Evolutionary conservation across 2,113 vertebrate species (phyloP), one percentile per base, ranked within the genome.

Genomic region (Ammodytes marinus): DNA sequence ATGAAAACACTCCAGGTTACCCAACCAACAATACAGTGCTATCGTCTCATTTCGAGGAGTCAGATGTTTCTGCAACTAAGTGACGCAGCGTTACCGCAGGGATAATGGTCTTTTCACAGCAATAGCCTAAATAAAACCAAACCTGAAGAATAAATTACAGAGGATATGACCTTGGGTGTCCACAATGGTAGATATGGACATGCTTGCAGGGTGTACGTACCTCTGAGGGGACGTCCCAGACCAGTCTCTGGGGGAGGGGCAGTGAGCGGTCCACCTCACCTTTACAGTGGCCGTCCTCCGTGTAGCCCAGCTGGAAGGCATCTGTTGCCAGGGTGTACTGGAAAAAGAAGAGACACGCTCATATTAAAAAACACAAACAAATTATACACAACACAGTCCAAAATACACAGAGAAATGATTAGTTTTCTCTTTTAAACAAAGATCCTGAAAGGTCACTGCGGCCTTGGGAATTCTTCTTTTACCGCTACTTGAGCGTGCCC

Each of bases 281-380:
- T 86, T 91, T 97, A 72, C 97, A 99, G 83, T 99, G 97, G 0
- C 98, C 98, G 0, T 98, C 97, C 37, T 95, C 96, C 0, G 88
- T 90, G 73, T 99, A 99, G 40, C 97, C 96, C 85, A 99, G 91
- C 17, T 97, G 96, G 79, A 98, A 96, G 72, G 90, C 91, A 15
- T 99, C 98, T 0, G 95, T 97, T 85, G 95, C 86, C 93, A 99
- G 86, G 1, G 94, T 96, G 59, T 94, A 97, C 98, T 99, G 93
- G 0, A 46, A 4, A 61, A 17, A 6, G 19, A 40, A 50, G 12
- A 47, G 3, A 27, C 2, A 39, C 1, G 12, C 9, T 65, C 6
- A 66, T 4, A n/a, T 60, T 17, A 13, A 59, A n/a, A 57, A 4
- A 17, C 6, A 67, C 8, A 76, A 2, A 69, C 13, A 50, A 8